Evolutionary conservation across 2,113 vertebrate genomes (phyloP), one percentile per base, ranked within the genome.

Genomic region (Phalacrocorax aristotelis): DNA sequence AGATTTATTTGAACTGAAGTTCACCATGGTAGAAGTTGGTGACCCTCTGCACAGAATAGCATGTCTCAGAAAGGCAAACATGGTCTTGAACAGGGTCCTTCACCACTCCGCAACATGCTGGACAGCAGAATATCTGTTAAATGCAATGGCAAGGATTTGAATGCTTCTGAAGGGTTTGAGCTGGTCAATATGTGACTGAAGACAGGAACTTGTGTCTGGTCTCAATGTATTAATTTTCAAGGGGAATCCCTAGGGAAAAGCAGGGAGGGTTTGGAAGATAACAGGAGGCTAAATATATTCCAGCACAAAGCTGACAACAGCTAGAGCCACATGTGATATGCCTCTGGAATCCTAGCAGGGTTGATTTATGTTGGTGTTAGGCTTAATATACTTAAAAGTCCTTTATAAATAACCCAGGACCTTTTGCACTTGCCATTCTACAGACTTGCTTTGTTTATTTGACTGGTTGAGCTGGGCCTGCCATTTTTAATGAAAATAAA

Each of bases 361-460:
- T 83, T 95, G 89, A 97, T 97, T 96, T 97, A 95, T 97, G 94
- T 97, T 97, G 96, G 97, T 95, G 91, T 97, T 97, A 97, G 94
- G 94, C 93, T 96, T 97, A 95, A 94, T 94, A 95, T 77, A 94
- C 82, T 97, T 95, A 74, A 96, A 95, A 95, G 82, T 68, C 87
- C 93, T 97, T 96, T 97, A 97, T 97, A 97, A 97, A 97, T 96
- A 97, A 97, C 96, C 51, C 95, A 91, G 71, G 94, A 96, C 96
- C 96, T 96, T 97, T 94, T 95, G 94, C 96, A 96, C 97, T 97
- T 95, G 89, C 95, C 81, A 78, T 94, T 96, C 78, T 91, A 77
- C 62, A 91, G 89, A 83, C 66, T 90, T 94, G 87, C 89, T 95
- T 90, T 97, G 95, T 97, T 97, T 97, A 94, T 97, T 94, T 97